Percentiles rank a stretch among this genome's conserved stretches.
phyloP scores from a whole-genome alignment of 2,888 invertebrate genomes.

The Euphydryas editha region DNA sequence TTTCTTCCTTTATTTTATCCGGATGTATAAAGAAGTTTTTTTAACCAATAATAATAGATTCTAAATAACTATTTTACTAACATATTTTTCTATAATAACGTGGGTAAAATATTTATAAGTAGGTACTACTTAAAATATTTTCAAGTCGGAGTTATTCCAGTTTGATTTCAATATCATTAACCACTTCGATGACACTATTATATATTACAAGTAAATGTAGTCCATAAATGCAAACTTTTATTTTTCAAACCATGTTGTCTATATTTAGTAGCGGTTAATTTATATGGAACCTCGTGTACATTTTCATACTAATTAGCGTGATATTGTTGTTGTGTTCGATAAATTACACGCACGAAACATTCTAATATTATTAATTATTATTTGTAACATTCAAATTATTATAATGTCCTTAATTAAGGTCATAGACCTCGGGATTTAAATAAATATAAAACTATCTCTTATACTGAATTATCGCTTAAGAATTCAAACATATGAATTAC shows the following conservation, averaged over 20 bases:
- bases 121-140: too few relatives aligned
- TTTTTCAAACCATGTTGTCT: slow-evolving; percentile 54
- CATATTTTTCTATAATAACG: too few relatives aligned
- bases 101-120: too few relatives aligned
- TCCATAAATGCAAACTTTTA: slow-evolving; percentile 54
- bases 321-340: slow-evolving; percentile 33
- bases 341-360: slow-evolving; percentile 21
- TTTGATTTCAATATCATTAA: too few relatives aligned
- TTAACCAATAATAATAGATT: too few relatives aligned
- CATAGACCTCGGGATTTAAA: slow-evolving; percentile 9
- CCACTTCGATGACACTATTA: too few relatives aligned
- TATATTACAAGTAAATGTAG: not conserved
- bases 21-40: too few relatives aligned
- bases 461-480: too few relatives aligned
- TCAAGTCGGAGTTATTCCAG: too few relatives aligned
- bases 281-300: slow-evolving; percentile 37
- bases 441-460: not conserved
- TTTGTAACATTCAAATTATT: slow-evolving; percentile 7
- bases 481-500: not conserved
- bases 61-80: too few relatives aligned
- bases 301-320: slow-evolving; percentile 41
- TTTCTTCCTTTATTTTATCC: too few relatives aligned
- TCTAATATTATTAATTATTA: slow-evolving; percentile 13
- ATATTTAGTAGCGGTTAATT: slow-evolving; percentile 49
- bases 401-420: slow-evolving; percentile 1